Evolutionary conservation across 92 coral and sea anemone genomes (phyloP).

Genomic region (Diadumene lineata): DNA sequence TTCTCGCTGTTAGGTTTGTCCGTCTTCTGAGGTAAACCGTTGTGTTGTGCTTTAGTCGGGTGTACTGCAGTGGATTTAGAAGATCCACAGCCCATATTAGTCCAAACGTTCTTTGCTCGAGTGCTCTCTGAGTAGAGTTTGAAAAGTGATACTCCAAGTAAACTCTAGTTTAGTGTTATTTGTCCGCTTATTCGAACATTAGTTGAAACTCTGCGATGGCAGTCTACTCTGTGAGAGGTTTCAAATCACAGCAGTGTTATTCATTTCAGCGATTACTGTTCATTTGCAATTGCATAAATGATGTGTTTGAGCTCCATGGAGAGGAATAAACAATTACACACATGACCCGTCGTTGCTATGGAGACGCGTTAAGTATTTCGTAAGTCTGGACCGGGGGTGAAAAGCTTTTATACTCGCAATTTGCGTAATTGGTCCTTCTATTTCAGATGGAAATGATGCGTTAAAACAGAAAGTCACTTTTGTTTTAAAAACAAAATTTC

Average conservation of each 20-base stretch:
- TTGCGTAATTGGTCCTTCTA: background rate
- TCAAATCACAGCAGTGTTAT: background rate
- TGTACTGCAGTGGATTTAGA: constrained; percentile 8
- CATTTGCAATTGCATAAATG: constrained; percentile 12
- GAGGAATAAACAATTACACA: constrained; percentile 16
- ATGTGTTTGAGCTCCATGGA: constrained; percentile 14
- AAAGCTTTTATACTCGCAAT: background rate
- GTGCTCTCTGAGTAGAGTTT: background rate
- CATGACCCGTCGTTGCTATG: constrained; percentile 19
- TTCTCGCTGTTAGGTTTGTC: background rate
- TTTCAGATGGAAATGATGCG: background rate
- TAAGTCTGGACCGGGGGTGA: background rate
- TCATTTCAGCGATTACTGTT: background rate
- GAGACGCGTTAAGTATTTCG: background rate
- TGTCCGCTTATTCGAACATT: too few species aligned
- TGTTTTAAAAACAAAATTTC: background rate
- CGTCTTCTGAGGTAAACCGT: background rate
- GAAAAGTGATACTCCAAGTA: background rate
- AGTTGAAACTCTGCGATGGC: background rate
- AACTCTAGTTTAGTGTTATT: background rate
- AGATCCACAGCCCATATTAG: constrained; percentile 31
- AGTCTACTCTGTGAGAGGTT: background rate
- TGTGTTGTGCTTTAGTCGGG: background rate
- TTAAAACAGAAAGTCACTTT: background rate
- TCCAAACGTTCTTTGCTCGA: background rate